These are phyloP conservation scores for Drosophila neocordata DNA, from an alignment of 1,140 invertebrate species.

Conservation along the genomic window DNA sequence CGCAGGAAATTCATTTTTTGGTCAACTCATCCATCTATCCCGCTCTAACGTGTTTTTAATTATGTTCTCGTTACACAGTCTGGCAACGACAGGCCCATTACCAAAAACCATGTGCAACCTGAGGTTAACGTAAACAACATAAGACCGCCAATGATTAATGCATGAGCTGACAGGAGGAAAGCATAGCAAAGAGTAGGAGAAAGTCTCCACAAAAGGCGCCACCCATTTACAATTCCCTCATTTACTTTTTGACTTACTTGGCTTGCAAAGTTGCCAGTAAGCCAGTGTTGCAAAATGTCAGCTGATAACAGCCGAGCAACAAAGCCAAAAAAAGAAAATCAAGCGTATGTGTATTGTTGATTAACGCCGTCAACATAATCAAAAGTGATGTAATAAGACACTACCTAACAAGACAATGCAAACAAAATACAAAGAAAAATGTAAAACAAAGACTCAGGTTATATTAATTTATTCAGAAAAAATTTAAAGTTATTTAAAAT, in stretches of 20 bases:
- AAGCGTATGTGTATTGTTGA: neutral
- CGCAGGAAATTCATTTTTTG: constrained; percentile 5
- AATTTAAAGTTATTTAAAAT: neutral
- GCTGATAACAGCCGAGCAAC: neutral
- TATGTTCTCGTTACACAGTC: constrained; percentile 32
- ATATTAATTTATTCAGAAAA: too few relatives aligned
- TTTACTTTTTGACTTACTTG: neutral
- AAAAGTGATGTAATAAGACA: constrained; percentile 19
- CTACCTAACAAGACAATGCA: neutral
- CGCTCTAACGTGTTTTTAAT: constrained; percentile 54
- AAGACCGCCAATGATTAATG: constrained; percentile 15
- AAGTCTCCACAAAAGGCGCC: neutral
- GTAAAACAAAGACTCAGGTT: too few relatives aligned
- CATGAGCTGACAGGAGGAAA: constrained; percentile 5
- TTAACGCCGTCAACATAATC: constrained; percentile 19
- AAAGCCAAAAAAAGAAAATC: neutral
- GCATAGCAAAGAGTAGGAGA: neutral
- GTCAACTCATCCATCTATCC: neutral
- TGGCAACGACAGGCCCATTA: constrained; percentile 48
- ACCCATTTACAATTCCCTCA: too few relatives aligned
- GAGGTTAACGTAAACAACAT: constrained; percentile 13
- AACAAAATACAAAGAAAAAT: neutral
- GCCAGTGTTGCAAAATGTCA: constrained; percentile 13
- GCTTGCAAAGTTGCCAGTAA: neutral
- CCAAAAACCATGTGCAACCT: constrained; percentile 9